Evolutionary conservation across 2,113 vertebrate species (phyloP), one percentile per base, ranked within the genome.

Genomic region (Odontophorus gujanensis): DNA sequence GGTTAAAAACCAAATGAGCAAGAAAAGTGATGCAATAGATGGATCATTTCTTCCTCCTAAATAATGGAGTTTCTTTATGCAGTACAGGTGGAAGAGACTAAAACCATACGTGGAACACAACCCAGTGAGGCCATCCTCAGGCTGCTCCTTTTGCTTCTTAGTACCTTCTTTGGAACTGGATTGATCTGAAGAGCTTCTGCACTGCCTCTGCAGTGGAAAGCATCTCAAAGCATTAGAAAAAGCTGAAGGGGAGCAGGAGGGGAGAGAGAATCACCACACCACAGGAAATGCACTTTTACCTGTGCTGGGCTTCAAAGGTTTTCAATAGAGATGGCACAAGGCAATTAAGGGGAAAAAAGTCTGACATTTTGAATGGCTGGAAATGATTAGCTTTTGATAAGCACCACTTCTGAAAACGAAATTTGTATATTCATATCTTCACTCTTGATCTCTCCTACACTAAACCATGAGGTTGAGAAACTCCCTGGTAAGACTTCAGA

Each of bases 281-380:
- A 42, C 82, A 77, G 59, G 82, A 68, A 87, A 96, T 28, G 63
- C 72, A 81, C 62, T 86, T 74, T 11, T 63, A 93, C 83, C 69
- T 68, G 47, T 15, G 86, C 83, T 42, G 92, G 75, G 45, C 74
- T 42, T 90, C 81, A 65, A 58, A 72, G 14, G 8, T 66, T 76
- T 77, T 89, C 81, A 82, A 12, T 3, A 82, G 55, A 68, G 81
- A 72, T 87, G 81, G 89, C 86, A 92, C 25, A 3, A 2, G 24
- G 85, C 87, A 95, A 77, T 95, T 91, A 89, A 89, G 50, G 77
- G 75, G 45, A 42, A 89, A 53, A 42, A 87, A 89, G 81, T 67
- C 55, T 74, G 91, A 81, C 74, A 82, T 30, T 93, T 59, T 83
- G 72, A 85, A 89, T 71, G 59, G 36, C 34, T 43, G 30, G 67